Evolutionary conservation across 2,797 vertebrate species (phyloP).

Genomic region (Hylomyscus alleni): DNA sequence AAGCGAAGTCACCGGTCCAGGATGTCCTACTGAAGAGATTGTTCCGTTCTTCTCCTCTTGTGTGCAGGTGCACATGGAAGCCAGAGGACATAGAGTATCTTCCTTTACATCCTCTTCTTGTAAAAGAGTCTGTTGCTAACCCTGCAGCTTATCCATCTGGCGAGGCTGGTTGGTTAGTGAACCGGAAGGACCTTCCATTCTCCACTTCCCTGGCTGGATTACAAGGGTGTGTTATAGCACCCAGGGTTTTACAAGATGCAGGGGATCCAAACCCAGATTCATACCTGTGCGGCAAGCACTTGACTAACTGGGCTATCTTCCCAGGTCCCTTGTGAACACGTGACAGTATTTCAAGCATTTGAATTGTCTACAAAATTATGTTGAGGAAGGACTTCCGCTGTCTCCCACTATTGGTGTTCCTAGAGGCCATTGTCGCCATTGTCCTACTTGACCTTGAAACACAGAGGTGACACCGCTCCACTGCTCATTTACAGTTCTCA

Average conservation of each 20-base stretch:
- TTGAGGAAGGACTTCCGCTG: conserved; percentile 38
- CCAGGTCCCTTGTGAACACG: neutral
- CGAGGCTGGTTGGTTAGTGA: neutral
- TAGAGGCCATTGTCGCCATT: neutral
- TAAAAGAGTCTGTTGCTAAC: neutral
- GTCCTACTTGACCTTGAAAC: neutral
- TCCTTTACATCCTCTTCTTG: neutral
- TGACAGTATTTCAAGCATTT: neutral
- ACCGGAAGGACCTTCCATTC: neutral
- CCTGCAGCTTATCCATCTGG: neutral
- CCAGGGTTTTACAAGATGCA: neutral
- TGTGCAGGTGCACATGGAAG: neutral
- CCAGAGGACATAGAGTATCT: neutral
- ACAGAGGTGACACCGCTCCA: neutral
- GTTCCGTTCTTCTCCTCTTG: neutral
- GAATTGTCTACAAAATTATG: neutral
- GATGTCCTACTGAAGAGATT: neutral
- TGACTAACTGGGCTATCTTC: neutral
- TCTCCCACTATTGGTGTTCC: conserved; percentile 4
- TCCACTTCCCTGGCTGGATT: neutral
- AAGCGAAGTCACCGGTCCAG: neutral
- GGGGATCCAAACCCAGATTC: neutral
- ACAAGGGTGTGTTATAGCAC: neutral
- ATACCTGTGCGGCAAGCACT: neutral
- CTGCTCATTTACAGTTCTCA: neutral